Base-by-base conservation (phyloP, 2,888 invertebrate genomes). In the Blastobasis adustella region DNA sequence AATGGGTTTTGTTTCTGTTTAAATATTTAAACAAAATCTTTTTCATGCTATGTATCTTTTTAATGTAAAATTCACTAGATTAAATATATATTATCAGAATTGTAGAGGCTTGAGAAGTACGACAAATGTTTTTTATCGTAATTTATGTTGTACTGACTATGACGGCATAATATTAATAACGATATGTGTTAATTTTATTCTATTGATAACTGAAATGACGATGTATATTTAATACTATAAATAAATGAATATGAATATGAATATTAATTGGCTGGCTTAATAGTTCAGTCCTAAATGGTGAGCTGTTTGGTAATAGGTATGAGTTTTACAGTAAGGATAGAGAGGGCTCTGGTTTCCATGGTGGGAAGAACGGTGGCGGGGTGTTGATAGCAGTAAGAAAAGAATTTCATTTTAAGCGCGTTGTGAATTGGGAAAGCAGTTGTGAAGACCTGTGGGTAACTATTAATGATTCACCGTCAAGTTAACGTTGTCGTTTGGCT, bases 301-400 rank as follows among this genome's bases (percentile, higher is more conserved):
- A 62, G 45, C 51, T 60, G 6, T 62, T 62, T 51, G 55, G 55
- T 45, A 50, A 54, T 36, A 53, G 50, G 8, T 61, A 58, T 45
- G 41, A 38, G n/a, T 55, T 62, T 8, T 60, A 59, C 46, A 58
- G 58, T 38, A 49, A 56, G 37, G 61, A 60, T 46, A 55, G 59
- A 10, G 51, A 53, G 8, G 37, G 41, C 40, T 47, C 49, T 10
- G 49, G 40, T 4, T 47, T 46, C 7, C 47, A 10, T 38, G 7
- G 23, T 5, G 36, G 48, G 0, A 52, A 46, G 10, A 49, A 49
- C 5, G 60, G 60, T n/a, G 60, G 60, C 6, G 58, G 58, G 4
- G 60, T 59, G 6, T 45, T 57, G 10, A 55, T 59, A 10, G 57
- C 59, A 1, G 54, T 59, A 5, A 49, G 47, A 1, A 49, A 50